Conservation (phyloP, 92 coral and sea anemone species). For the Paragorgia papillata region DNA sequence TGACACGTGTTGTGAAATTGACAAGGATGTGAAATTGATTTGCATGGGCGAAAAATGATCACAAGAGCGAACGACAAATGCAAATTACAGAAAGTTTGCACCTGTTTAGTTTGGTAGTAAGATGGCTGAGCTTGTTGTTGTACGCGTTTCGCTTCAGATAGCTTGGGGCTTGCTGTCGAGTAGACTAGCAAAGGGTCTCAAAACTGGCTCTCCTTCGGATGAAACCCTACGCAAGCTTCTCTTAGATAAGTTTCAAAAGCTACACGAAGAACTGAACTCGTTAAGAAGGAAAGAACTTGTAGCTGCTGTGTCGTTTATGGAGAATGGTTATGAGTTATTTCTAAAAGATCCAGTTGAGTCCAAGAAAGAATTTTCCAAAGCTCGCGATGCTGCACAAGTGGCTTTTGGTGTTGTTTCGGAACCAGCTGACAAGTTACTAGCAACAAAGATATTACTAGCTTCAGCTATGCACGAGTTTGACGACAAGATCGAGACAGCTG, state of each 20-base stretch:
- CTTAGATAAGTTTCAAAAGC: conserved; percentile 80
- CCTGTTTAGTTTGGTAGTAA: no score
- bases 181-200: conserved; percentile 74
- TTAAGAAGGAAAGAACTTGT: conserved; percentile 91
- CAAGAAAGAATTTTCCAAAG: conserved; percentile 87
- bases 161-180: conserved; percentile 94
- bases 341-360: conserved; percentile 83
- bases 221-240: conserved; percentile 88
- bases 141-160: conserved; percentile 80
- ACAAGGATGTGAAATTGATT: no score
- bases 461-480: conserved; percentile 95
- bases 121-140: conserved; percentile 95
- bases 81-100: no score
- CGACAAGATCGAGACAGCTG: conserved; percentile 83
- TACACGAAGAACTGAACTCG: conserved; percentile 82
- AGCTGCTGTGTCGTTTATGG: conserved; percentile 95
- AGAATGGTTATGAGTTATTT: conserved; percentile 89
- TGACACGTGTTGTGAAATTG: no score
- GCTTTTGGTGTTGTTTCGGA: conserved; percentile 96
- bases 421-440: conserved; percentile 79
- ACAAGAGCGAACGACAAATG: no score
- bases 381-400: conserved; percentile 96
- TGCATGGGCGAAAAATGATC: no score
- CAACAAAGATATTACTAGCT: conserved; percentile 92
- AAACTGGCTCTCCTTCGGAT: conserved; percentile 77